These are phyloP conservation scores for Clarias fuscus DNA, from an alignment of 2,797 vertebrate genomes.

Conservation along the genomic window DNA sequence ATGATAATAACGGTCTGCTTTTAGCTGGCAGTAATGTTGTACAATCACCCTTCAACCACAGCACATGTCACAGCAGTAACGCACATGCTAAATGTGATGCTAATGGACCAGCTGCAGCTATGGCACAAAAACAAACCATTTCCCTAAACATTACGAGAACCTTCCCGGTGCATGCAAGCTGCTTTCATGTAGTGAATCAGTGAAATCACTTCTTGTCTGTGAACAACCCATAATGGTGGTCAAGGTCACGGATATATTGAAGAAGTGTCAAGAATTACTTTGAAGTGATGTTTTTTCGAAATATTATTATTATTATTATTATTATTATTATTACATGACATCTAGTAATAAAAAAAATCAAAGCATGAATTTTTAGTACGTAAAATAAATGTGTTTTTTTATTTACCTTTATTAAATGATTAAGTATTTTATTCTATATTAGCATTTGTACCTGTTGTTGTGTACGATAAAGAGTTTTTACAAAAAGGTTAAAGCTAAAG, in stretches of 20 bases:
- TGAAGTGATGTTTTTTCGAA: neutral
- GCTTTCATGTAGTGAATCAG: neutral
- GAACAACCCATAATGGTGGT: neutral
- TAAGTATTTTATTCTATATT: neutral
- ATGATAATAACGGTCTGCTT: neutral
- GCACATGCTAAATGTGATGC: neutral
- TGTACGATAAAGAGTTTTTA: neutral
- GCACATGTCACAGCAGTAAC: slow-evolving; percentile 10
- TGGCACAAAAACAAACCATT: slow-evolving; percentile 27
- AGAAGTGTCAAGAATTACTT: neutral
- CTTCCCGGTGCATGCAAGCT: slow-evolving; percentile 10
- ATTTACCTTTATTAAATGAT: neutral
- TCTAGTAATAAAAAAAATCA: neutral
- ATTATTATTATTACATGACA: neutral
- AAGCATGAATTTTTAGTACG: neutral
- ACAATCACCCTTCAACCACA: slow-evolving; percentile 18
- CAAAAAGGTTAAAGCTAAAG: no score
- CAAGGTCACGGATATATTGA: neutral
- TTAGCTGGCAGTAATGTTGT: neutral
- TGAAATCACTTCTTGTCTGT: neutral
- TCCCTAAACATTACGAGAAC: neutral
- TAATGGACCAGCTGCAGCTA: slow-evolving; percentile 22
- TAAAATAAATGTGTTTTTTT: neutral
- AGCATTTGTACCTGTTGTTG: neutral
- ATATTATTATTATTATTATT: neutral